These are phyloP conservation scores for Trichonephila clavata DNA, from an alignment of 1,140 invertebrate species.

Conservation along the genomic window DNA sequence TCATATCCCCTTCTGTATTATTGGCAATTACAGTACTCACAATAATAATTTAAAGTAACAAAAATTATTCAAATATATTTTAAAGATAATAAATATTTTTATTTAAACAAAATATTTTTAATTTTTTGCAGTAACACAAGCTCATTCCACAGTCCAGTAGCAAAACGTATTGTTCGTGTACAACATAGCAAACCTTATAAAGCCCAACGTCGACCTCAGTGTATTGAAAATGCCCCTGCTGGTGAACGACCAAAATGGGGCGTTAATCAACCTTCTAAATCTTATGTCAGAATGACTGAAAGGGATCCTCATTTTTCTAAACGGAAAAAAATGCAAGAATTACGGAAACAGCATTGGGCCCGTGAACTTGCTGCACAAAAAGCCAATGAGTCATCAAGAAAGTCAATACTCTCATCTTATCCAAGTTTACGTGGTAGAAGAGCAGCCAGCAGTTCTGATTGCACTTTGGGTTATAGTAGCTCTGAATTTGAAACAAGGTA, in stretches of 20 bases:
- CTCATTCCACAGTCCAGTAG: constrained; percentile 66
- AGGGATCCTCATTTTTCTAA: constrained; percentile 73
- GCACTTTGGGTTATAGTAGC: constrained; percentile 71
- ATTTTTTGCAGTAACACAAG: constrained; percentile 62
- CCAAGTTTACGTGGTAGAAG: constrained; percentile 46
- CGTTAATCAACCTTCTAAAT: constrained; percentile 70
- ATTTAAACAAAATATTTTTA: neutral
- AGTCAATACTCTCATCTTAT: constrained; percentile 12
- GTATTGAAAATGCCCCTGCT: neutral
- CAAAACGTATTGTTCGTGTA: constrained; percentile 55
- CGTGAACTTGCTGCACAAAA: constrained; percentile 72
- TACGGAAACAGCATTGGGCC: constrained; percentile 77
- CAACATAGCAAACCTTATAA: constrained; percentile 75
- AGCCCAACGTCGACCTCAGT: constrained; percentile 26
- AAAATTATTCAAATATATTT: no score
- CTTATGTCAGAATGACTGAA: constrained; percentile 75
- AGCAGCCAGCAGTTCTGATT: constrained; percentile 70
- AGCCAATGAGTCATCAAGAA: neutral
- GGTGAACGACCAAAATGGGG: constrained; percentile 73
- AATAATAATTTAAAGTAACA: no score
- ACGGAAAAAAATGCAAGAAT: constrained; percentile 75
- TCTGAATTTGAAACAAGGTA: constrained; percentile 74
- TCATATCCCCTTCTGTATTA: no score
- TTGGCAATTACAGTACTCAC: no score
- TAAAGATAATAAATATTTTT: no score